Percentiles rank a stretch among this genome's conserved stretches.
These are phyloP conservation scores for Chloebia gouldiae DNA, from an alignment of 2,113 vertebrate species.

Conservation along the genomic window DNA sequence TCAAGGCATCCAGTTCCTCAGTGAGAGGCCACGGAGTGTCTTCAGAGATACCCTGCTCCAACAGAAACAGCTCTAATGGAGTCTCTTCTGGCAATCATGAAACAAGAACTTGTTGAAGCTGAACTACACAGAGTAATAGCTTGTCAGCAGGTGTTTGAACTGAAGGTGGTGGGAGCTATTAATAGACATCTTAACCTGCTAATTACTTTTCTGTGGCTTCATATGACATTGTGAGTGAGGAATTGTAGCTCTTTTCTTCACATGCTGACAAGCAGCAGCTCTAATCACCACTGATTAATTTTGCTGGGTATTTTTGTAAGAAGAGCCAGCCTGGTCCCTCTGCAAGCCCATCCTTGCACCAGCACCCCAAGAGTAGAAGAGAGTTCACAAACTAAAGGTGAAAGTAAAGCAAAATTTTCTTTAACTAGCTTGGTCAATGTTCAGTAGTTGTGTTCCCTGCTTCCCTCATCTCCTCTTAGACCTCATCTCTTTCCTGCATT, in stretches of 20 bases:
- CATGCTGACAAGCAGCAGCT: constrained; percentile 19
- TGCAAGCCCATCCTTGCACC: not conserved
- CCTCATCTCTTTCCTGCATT: not conserved
- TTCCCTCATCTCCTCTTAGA: not conserved
- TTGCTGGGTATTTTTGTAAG: not conserved
- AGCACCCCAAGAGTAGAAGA: not conserved
- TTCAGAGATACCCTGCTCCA: not conserved
- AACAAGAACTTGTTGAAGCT: constrained; percentile 30
- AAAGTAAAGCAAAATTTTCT: not conserved
- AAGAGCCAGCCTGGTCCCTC: not conserved
- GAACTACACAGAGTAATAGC: constrained; percentile 20
- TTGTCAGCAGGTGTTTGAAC: constrained; percentile 26
- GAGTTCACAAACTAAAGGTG: not conserved
- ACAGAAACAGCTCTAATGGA: not conserved
- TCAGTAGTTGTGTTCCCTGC: not conserved
- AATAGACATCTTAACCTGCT: constrained; percentile 54
- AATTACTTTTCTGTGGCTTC: constrained; percentile 57
- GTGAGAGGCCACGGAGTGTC: not conserved
- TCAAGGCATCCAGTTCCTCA: not conserved
- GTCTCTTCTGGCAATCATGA: not conserved
- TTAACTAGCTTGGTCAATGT: not conserved
- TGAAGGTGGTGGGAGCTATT: constrained; percentile 25
- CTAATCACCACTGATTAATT: not conserved
- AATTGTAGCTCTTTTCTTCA: constrained; percentile 33
- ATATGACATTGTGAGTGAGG: constrained; percentile 19